Evolutionary conservation across 2,113 vertebrate genomes (phyloP), one percentile per base, ranked within the genome.

Genomic region (Quiscalus mexicanus): DNA sequence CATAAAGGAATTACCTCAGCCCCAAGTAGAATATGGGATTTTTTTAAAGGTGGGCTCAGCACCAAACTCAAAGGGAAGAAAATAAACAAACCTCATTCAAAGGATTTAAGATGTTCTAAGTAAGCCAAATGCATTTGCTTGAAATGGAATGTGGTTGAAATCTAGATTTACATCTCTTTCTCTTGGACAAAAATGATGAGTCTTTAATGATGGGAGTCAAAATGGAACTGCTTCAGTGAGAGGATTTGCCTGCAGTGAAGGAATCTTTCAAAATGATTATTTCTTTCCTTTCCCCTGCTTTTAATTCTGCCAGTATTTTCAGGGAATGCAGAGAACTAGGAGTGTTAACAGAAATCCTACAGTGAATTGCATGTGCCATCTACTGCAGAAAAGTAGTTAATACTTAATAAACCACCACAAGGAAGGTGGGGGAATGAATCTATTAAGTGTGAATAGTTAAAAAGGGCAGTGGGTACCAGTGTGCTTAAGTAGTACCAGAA

Each of bases 381-480:
- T 95, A 89, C 82, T 89, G 80, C 80, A 92, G 85, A 33, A 89
- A 94, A 85, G 58, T 64, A 68, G 87, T 93, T 94, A 97, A 95
- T 95, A 82, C 79, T 88, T 95, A 95, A 95, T 80, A 92, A 96
- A 84, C 8, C 60, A 91, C 49, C 53, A 42, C 62, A 21, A 41
- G 58, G 45, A 74, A 74, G 10, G 12, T 3, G 11, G 68, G 62
- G 65, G 70, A 93, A 90, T 84, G 74, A 94, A 92, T 87, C 39
- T 89, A 83, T 90, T 77, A 83, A 77, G 45, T 53, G 53, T 56
- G 85, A 96, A 95, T 65, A 68, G 69, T 41, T 87, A 90, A 95
- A 95, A 95, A 94, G 53, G 55, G 35, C 93, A 95, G 41, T 68
- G 76, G 58, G 41, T 81, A 53, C n/a, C 50, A 50, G 56, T 14